Percentiles rank a stretch among this genome's conserved stretches.
phyloP scores from a whole-genome alignment of 2,113 vertebrate genomes.

The Dipodomys merriami region DNA sequence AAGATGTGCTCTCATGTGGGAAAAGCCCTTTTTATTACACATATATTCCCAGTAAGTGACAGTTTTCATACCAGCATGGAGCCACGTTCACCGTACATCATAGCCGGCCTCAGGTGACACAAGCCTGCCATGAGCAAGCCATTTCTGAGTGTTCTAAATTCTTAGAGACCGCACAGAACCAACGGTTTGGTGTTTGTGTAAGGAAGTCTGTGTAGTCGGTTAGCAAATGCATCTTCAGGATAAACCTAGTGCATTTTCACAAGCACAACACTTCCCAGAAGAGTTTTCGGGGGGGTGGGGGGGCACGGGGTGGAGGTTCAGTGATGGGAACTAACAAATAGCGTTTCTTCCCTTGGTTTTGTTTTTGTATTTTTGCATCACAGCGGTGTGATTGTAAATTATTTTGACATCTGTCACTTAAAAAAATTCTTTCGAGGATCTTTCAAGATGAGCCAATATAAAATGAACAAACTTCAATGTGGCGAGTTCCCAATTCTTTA shows the following conservation, averaged over 20 bases:
- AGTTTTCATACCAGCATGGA: slow-evolving; percentile 72
- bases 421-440: slow-evolving; percentile 12
- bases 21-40: slow-evolving; percentile 65
- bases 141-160: slow-evolving; percentile 46
- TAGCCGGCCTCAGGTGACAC: slow-evolving; percentile 52
- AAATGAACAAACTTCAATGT: neutral
- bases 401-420: neutral
- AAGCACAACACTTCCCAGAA: neutral
- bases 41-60: slow-evolving; percentile 59
- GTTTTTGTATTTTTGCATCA: slow-evolving; percentile 12
- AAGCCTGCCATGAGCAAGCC: slow-evolving; percentile 21
- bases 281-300: neutral
- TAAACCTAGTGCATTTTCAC: neutral
- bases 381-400: slow-evolving; percentile 11
- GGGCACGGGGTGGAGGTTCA: neutral
- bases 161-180: slow-evolving; percentile 32
- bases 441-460: slow-evolving; percentile 7
- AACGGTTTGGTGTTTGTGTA: slow-evolving; percentile 12
- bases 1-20: slow-evolving; percentile 56
- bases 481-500: neutral
- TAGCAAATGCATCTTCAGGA: neutral
- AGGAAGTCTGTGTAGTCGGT: neutral
- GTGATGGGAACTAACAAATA: neutral
- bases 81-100: slow-evolving; percentile 35
- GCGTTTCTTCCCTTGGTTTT: neutral